These are phyloP conservation scores for Allacma fusca DNA, from an alignment of 2,888 invertebrate genomes.

Conservation along the genomic window DNA sequence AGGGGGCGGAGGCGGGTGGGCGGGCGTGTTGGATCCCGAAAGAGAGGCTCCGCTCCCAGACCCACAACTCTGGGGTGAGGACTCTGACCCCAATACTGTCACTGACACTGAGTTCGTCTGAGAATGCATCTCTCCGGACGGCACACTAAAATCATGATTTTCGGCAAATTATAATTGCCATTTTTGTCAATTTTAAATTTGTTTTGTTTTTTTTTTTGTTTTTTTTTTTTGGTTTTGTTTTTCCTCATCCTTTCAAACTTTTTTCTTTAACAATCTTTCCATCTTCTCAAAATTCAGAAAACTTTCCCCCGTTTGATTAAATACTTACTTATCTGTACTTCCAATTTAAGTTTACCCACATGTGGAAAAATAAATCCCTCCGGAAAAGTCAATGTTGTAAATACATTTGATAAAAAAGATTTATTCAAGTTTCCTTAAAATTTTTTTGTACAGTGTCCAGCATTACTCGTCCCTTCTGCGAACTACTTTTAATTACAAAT, in stretches of 20 bases:
- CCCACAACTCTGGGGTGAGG: constrained; percentile 57
- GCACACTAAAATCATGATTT: constrained; percentile 47
- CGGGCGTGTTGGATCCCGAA: constrained; percentile 51
- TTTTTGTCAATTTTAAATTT: constrained; percentile 35
- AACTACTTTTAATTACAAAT: too few species aligned
- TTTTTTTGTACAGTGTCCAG: too few species aligned
- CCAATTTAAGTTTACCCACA: too few species aligned
- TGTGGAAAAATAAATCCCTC: too few species aligned
- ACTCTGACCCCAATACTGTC: constrained; percentile 42
- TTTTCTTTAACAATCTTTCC: not conserved
- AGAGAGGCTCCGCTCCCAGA: constrained; percentile 54
- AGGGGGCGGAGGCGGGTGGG: constrained; percentile 72
- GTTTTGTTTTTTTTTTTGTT: constrained; percentile 19
- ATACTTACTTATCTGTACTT: too few species aligned
- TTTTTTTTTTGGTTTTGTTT: not conserved
- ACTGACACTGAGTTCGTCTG: constrained; percentile 41
- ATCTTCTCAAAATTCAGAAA: too few species aligned
- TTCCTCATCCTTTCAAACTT: not conserved
- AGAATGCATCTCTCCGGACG: constrained; percentile 45
- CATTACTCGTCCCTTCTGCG: too few species aligned
- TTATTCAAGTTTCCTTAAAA: too few species aligned
- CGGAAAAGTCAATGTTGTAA: too few species aligned
- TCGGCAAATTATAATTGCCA: constrained; percentile 47
- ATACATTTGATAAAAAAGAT: too few species aligned
- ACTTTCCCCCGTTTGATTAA: too few species aligned